Evolutionary conservation across 2,797 vertebrate species (phyloP).

Genomic region (Rachycentron canadum): DNA sequence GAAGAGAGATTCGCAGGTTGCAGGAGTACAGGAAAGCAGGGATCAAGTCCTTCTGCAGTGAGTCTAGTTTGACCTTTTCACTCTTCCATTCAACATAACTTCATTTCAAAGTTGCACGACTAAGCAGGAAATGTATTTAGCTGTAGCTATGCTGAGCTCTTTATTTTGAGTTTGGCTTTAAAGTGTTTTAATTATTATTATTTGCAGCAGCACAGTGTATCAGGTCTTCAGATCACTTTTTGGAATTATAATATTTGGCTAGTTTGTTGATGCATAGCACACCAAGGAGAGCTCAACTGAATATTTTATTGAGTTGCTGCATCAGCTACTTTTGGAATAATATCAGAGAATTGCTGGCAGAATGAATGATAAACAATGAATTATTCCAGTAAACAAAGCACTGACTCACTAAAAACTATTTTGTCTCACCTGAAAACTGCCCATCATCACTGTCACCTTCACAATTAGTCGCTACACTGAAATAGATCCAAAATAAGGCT

Average conservation of each 20-base stretch:
- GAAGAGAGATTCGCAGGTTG: constrained; percentile 92
- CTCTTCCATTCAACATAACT: constrained; percentile 10
- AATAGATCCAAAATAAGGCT: neutral
- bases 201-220: constrained; percentile 17
- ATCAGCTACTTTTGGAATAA: constrained; percentile 25
- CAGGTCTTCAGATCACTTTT: constrained; percentile 16
- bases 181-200: constrained; percentile 25
- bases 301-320: constrained; percentile 10
- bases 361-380: constrained; percentile 7
- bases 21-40: constrained; percentile 96
- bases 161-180: constrained; percentile 19
- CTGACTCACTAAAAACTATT: neutral
- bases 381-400: neutral
- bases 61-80: constrained; percentile 78
- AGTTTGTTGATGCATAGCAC: constrained; percentile 28
- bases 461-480: neutral
- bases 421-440: neutral
- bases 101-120: constrained; percentile 20
- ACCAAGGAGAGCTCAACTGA: constrained; percentile 12
- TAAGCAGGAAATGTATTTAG: constrained; percentile 35
- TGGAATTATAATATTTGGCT: constrained; percentile 29
- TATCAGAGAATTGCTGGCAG: constrained; percentile 12
- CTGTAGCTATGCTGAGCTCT: constrained; percentile 1
- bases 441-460: neutral
- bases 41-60: constrained; percentile 97